These are phyloP conservation scores for Maccullochella peelii DNA, from an alignment of 2,113 vertebrate species.

Conservation along the genomic window DNA sequence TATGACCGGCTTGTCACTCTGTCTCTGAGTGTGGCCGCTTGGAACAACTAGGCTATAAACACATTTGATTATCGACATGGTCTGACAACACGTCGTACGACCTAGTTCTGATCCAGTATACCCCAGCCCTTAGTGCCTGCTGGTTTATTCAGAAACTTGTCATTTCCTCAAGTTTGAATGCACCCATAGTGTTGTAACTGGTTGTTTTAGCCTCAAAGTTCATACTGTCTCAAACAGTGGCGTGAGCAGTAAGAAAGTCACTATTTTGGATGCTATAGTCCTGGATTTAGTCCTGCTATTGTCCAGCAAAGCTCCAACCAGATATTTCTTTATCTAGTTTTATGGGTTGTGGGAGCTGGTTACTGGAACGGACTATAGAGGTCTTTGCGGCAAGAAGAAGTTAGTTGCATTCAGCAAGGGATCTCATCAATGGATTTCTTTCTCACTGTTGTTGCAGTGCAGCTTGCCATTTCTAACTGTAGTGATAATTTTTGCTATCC, in stretches of 20 bases:
- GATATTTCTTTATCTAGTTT: background rate
- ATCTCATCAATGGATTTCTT: background rate
- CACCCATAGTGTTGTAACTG: background rate
- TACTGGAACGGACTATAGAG: background rate
- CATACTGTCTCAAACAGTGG: background rate
- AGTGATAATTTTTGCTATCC: background rate
- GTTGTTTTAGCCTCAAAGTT: background rate
- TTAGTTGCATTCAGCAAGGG: background rate
- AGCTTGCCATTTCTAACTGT: background rate
- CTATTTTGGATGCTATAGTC: conserved; percentile 4
- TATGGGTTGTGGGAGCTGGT: conserved; percentile 8
- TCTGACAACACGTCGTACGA: too few relatives aligned
- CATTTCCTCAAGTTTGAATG: background rate
- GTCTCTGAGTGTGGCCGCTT: background rate
- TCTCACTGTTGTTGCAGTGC: background rate
- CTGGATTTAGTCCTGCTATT: too few relatives aligned
- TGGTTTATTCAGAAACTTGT: background rate
- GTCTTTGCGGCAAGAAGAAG: background rate
- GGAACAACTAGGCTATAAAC: too few relatives aligned
- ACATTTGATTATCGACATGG: background rate
- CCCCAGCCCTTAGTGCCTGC: background rate
- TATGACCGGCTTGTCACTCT: background rate
- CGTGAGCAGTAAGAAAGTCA: background rate
- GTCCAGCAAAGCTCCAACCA: background rate
- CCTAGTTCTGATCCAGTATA: background rate